Conservation (phyloP, 2,113 vertebrate genomes). For the Clarias macrocephalus region DNA sequence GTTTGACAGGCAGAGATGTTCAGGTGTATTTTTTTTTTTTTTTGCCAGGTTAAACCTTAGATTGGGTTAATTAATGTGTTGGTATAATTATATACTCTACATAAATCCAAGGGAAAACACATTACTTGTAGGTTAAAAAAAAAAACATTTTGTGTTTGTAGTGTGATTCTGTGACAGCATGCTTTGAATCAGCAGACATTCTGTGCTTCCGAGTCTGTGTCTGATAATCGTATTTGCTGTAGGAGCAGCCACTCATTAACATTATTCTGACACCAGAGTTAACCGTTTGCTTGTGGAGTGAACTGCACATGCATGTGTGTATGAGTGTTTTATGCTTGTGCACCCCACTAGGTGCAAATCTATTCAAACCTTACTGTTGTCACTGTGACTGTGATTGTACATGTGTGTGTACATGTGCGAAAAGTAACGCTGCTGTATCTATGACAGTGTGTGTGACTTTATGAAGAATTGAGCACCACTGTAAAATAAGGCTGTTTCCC, state of each 20-base stretch:
- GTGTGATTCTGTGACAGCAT: slow-evolving; percentile 31
- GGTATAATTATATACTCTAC: slow-evolving; percentile 17
- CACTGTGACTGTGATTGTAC: background rate
- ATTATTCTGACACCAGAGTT: slow-evolving; percentile 1
- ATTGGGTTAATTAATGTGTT: slow-evolving; percentile 21
- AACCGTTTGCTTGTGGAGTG: background rate
- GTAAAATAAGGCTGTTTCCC: slow-evolving; percentile 65
- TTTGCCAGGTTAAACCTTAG: slow-evolving; percentile 20
- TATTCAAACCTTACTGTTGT: background rate
- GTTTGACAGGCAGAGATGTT: background rate
- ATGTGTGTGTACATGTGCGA: slow-evolving; percentile 5
- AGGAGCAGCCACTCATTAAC: slow-evolving; percentile 16
- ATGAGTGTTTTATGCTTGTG: background rate
- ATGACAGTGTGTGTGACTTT: slow-evolving; percentile 72
- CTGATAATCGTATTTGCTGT: background rate
- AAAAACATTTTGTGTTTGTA: background rate
- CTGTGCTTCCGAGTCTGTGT: slow-evolving; percentile 14
- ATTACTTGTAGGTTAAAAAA: background rate
- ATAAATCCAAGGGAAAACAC: slow-evolving; percentile 23
- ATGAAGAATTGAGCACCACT: slow-evolving; percentile 70
- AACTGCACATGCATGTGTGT: background rate
- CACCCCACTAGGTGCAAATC: background rate
- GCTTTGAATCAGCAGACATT: slow-evolving; percentile 34
- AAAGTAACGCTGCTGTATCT: slow-evolving; percentile 51
- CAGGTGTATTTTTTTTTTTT: background rate